A percentile compares a stretch with the other conserved stretches of the same genome.
phyloP scores from a whole-genome alignment of 2,797 vertebrate species.

The Parotocinclus haroldoi region DNA sequence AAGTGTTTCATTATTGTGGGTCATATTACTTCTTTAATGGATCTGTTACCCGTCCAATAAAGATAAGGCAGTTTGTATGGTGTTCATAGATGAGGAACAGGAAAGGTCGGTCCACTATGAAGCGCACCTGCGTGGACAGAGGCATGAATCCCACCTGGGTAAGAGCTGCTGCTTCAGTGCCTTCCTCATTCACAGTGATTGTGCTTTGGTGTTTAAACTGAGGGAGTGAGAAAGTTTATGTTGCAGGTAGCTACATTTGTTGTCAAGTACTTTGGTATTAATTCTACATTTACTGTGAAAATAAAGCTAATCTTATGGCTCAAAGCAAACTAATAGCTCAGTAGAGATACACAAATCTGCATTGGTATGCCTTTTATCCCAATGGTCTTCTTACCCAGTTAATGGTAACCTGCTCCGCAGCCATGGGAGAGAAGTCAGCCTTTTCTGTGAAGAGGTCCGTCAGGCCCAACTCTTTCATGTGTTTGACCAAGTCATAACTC shows the following conservation, averaged over 20 bases:
- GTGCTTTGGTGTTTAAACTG: constrained; percentile 94
- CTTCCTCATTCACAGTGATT: constrained; percentile 96
- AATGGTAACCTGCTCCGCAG: constrained; percentile 78
- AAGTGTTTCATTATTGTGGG: too few species aligned
- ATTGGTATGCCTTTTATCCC: too few species aligned
- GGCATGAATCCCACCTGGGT: constrained; percentile 94
- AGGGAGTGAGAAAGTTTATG: constrained; percentile 13
- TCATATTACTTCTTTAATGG: constrained; percentile 72
- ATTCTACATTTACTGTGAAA: too few species aligned
- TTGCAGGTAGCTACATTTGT: too few species aligned
- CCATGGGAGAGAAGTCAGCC: constrained; percentile 84
- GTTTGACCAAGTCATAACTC: constrained; percentile 84
- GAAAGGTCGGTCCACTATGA: constrained; percentile 85
- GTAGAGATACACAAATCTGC: too few species aligned
- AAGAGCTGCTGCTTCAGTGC: constrained; percentile 86
- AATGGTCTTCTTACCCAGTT: constrained; percentile 79
- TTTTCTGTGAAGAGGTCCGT: constrained; percentile 77
- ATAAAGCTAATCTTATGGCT: too few species aligned
- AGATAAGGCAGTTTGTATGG: constrained; percentile 89
- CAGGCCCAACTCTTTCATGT: constrained; percentile 85
- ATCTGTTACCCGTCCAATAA: constrained; percentile 88
- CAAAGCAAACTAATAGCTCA: too few species aligned
- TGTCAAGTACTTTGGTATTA: too few species aligned
- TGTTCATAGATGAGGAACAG: constrained; percentile 94
- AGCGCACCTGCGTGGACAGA: constrained; percentile 87